A percentile compares a stretch with the other conserved stretches of the same genome.
Evolutionary conservation across 2,888 invertebrate species (phyloP).

Genomic region (Plagodis pulveraria): DNA sequence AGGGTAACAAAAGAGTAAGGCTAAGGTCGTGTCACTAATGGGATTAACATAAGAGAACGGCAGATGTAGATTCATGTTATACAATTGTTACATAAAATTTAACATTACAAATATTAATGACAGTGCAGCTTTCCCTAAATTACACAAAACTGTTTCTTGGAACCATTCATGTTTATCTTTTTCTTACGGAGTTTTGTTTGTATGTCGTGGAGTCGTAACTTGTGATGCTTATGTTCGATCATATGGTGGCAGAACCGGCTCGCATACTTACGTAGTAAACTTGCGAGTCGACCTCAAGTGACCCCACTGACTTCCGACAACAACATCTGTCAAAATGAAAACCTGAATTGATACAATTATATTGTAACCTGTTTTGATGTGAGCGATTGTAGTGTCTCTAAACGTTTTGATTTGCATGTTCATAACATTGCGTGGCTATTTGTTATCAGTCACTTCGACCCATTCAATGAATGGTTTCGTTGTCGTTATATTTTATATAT

Average conservation of each 20-base stretch:
- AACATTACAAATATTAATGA: constrained; percentile 45
- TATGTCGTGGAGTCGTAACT: constrained; percentile 38
- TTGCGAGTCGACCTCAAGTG: constrained; percentile 70
- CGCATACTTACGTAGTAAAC: constrained; percentile 41
- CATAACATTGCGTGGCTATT: constrained; percentile 11
- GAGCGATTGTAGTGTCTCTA: constrained; percentile 20
- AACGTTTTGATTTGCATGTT: constrained; percentile 32
- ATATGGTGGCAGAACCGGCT: constrained; percentile 74
- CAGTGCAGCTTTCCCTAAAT: constrained; percentile 61
- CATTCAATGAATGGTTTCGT: background rate
- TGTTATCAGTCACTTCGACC: background rate
- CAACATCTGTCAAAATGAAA: constrained; percentile 44
- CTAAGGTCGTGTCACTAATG: constrained; percentile 12
- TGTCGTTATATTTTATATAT: background rate
- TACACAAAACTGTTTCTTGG: constrained; percentile 52
- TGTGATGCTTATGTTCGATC: constrained; percentile 56
- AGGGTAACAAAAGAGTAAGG: constrained; percentile 10
- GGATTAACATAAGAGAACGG: constrained; percentile 11
- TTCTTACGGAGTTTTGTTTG: constrained; percentile 54
- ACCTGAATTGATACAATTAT: constrained; percentile 41
- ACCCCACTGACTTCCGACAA: constrained; percentile 53
- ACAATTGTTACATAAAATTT: constrained; percentile 31
- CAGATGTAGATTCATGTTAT: constrained; percentile 1
- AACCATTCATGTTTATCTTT: constrained; percentile 49
- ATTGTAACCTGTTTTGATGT: constrained; percentile 30